These are phyloP conservation scores for Antechinus stuartii DNA, from an alignment of 2,113 vertebrate genomes.

Conservation along the genomic window DNA sequence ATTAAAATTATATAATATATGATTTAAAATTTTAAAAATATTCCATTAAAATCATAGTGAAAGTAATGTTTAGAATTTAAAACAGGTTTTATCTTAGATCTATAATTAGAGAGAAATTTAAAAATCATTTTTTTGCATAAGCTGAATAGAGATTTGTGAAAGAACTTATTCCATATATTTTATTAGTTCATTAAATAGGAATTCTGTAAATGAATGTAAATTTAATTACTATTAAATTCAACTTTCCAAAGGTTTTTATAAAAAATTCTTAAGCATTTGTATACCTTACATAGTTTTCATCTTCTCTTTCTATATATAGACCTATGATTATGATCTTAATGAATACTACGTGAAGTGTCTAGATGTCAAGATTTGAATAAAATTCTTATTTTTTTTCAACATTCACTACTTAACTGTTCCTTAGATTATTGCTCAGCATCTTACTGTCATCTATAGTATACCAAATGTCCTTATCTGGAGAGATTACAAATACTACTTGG, in stretches of 20 bases:
- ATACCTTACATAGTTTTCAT: neutral
- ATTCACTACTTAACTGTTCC: slow-evolving; percentile 31
- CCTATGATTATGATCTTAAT: neutral
- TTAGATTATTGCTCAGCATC: slow-evolving; percentile 49
- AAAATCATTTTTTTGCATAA: slow-evolving; percentile 5
- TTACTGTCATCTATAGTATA: slow-evolving; percentile 6
- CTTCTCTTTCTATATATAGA: neutral
- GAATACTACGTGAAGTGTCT: slow-evolving; percentile 30
- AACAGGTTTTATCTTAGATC: slow-evolving; percentile 21
- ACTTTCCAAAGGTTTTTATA: neutral
- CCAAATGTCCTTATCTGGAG: slow-evolving; percentile 51
- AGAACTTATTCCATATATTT: slow-evolving; percentile 5
- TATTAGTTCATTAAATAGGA: slow-evolving; percentile 9
- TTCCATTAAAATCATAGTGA: neutral
- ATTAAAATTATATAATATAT: neutral
- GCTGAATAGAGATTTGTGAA: slow-evolving; percentile 10
- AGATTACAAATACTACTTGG: slow-evolving; percentile 52
- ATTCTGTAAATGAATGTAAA: neutral
- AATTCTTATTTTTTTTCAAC: slow-evolving; percentile 24
- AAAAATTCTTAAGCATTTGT: neutral
- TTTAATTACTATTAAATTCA: neutral
- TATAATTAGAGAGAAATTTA: slow-evolving; percentile 10
- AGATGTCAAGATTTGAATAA: slow-evolving; percentile 33
- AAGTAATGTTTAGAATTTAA: neutral
- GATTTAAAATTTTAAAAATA: neutral